Base-by-base conservation (phyloP, 2,113 vertebrate species). In the Sorex araneus region DNA sequence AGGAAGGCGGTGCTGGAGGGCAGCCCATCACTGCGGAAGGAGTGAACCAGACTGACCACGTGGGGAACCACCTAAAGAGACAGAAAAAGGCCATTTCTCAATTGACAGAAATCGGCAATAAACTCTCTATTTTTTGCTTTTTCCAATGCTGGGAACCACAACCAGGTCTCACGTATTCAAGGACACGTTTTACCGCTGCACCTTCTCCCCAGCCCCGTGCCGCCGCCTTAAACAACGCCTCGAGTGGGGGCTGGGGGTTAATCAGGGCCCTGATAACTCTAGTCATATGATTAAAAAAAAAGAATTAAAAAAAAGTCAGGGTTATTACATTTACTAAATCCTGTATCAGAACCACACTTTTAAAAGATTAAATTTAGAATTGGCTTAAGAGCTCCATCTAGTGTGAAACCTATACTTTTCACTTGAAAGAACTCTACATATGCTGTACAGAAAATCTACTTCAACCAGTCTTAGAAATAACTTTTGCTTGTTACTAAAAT, bases 1-100 rank as follows among this genome's bases (percentile, higher is more conserved):
- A 99, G 94, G 96, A 99, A 99, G 47, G 98, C 97, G 96, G 98
- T 98, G 94, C 99, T 99, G 94, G 98, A 99, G 90, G 98, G 97
- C 66, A 99, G 98, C 34, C 99, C 98, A 92, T 99, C 99, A 36
- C 94, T 98, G 97, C 97, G 98, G 97, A 99, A 97, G 85, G 98
- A 98, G 64, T 98, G 98, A 94, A 99, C 98, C 94, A 99, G 97
- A 88, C 97, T 90, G 36, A 99, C 98, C 79, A 99, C 97, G 2
- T 99, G 99, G 71, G 99, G 99, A 78, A 99, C 98, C 96, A 99
- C 97, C 99, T 99, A 94, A 94, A 95, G 4, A 84, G 74, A 43
- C 50, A 87, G 94, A 94, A 94, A 93, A 63, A 8, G 87, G 13
- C 92, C 12, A 57, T 40, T 80, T 16, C n/a, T 89, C 71, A 77